These are phyloP conservation scores for Tenthredo notha DNA, from an alignment of 2,888 invertebrate species.

Conservation along the genomic window DNA sequence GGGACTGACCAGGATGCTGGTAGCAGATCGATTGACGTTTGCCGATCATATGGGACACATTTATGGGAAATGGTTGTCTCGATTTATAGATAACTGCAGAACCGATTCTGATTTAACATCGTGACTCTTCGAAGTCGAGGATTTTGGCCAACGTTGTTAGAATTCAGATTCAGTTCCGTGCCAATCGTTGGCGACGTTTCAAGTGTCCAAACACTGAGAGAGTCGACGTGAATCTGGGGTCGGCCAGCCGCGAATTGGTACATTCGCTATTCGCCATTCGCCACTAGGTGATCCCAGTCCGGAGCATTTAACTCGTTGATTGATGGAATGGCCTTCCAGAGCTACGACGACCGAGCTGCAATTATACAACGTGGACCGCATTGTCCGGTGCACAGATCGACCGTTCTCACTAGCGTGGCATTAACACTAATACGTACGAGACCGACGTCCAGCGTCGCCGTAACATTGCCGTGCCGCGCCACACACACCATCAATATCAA, in stretches of 20 bases:
- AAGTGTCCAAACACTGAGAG: slow-evolving; percentile 35
- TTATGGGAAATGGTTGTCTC: not conserved
- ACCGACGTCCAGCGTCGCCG: slow-evolving; percentile 57
- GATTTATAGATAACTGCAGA: not conserved
- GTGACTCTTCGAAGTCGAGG: not conserved
- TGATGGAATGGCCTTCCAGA: slow-evolving; percentile 75
- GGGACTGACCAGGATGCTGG: not conserved
- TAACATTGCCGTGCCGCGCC: slow-evolving; percentile 33
- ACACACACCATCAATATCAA: slow-evolving; percentile 69
- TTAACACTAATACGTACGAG: slow-evolving; percentile 76
- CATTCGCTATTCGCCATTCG: slow-evolving; percentile 23
- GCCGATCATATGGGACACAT: not conserved
- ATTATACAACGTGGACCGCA: slow-evolving; percentile 75
- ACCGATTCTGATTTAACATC: not conserved
- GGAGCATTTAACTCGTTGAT: slow-evolving; percentile 75
- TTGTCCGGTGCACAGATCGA: slow-evolving; percentile 74
- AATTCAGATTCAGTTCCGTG: not conserved
- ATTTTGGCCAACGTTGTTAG: not conserved
- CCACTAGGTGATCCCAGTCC: slow-evolving; percentile 57
- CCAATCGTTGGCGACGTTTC: slow-evolving; percentile 29
- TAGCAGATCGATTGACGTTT: slow-evolving; percentile 5
- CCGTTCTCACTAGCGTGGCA: slow-evolving; percentile 66
- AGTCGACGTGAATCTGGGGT: not conserved
- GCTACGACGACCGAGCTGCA: slow-evolving; percentile 72
- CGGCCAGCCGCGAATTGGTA: slow-evolving; percentile 20